Conservation (phyloP, 1,140 invertebrate genomes). For the Leptonema lineaticorne region DNA sequence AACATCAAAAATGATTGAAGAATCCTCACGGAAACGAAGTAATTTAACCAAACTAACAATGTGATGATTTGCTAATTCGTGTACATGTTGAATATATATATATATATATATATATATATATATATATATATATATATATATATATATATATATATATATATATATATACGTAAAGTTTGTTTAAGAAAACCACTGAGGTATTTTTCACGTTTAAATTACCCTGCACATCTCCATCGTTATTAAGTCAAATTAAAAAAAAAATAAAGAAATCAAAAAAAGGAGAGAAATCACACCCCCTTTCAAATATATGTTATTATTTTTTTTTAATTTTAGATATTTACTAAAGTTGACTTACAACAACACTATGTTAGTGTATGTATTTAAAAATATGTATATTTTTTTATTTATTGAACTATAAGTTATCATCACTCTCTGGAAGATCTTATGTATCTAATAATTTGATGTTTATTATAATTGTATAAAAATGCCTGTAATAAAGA, state of each 20-base stretch:
- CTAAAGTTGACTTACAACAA: conserved; percentile 40
- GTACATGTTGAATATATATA: too few species aligned
- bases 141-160: too few species aligned
- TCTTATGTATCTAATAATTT: conserved; percentile 40
- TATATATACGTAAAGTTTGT: too few species aligned
- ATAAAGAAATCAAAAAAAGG: neutral
- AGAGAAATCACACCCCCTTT: neutral
- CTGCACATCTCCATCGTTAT: conserved; percentile 28
- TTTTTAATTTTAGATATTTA: conserved; percentile 38
- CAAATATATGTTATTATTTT: conserved; percentile 21
- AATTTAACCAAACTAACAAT: too few species aligned
- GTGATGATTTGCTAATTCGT: too few species aligned
- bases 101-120: too few species aligned
- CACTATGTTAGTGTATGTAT: conserved; percentile 38
- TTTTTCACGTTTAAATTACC: conserved; percentile 29
- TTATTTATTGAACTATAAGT: conserved; percentile 41
- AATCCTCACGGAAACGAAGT: too few species aligned
- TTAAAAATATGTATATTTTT: conserved; percentile 35
- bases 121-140: too few species aligned
- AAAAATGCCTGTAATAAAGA: conserved; percentile 40
- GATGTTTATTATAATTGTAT: conserved; percentile 42
- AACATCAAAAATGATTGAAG: too few species aligned
- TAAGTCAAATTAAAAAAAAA: neutral
- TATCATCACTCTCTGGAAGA: conserved; percentile 36
- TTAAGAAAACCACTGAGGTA: conserved; percentile 9